Evolutionary conservation across 2,113 vertebrate genomes (phyloP).

Genomic region (Aldabrachelys gigantea): DNA sequence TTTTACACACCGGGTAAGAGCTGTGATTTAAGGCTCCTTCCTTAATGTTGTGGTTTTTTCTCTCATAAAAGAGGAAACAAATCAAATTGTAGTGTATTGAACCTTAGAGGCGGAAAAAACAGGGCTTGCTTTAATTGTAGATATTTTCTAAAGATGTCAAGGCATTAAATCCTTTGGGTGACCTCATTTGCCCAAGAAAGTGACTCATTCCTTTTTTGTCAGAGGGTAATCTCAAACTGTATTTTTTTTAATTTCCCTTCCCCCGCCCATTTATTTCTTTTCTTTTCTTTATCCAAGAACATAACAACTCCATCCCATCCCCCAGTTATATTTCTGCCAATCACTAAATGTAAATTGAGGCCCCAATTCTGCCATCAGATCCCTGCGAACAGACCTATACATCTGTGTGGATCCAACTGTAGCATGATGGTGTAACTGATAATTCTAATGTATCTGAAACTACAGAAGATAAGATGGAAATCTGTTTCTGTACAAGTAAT

Average conservation of each 20-base stretch:
- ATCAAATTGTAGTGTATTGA: background rate
- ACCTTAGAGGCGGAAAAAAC: background rate
- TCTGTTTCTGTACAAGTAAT: accelerated
- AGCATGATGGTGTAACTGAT: background rate
- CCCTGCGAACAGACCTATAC: background rate
- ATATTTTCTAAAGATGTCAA: background rate
- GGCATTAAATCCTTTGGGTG: background rate
- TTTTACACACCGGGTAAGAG: background rate
- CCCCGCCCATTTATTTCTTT: background rate
- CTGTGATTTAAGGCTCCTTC: background rate
- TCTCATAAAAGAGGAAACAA: background rate
- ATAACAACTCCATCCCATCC: background rate
- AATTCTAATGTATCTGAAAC: background rate
- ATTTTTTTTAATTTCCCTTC: background rate
- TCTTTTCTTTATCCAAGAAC: accelerated
- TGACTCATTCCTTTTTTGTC: background rate
- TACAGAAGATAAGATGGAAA: background rate
- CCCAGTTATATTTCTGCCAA: background rate
- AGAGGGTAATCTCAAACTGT: background rate
- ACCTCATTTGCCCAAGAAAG: background rate
- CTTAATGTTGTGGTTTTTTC: background rate
- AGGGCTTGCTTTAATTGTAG: background rate
- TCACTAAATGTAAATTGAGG: background rate
- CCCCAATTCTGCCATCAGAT: accelerated
- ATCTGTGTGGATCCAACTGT: background rate